Base-by-base conservation (phyloP, 2,113 vertebrate species). In the Actenoides hombroni region DNA sequence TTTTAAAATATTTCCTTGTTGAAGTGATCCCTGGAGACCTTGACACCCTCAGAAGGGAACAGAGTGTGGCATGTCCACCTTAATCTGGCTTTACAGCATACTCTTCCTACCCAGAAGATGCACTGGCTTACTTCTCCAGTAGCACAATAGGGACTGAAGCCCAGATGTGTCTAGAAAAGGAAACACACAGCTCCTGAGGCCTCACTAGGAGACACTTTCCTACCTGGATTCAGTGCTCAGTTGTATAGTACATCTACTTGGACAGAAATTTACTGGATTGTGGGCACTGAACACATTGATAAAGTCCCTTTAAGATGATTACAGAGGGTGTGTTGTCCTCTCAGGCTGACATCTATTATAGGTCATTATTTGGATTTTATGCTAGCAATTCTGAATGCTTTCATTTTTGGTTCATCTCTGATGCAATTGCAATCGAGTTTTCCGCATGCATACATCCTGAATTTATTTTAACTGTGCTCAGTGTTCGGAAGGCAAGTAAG, bases 401-500 rank as follows among this genome's bases (percentile, higher is more conserved):
- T 68, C 83, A 78, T 67, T 92, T 95, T 76, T 84, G 80, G 44
- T 84, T 94, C 57, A 61, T 86, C 74, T 94, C 80, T 10, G 2
- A 79, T 84, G 74, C 3, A 0, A 57, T 77, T 94, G 74, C 86
- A 89, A 80, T 91, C 1, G 77, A 86, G 70, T 95, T 96, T 96
- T 96, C 95, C 0, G 0, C 94, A 87, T 89, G 95, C 91, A 87
- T 85, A 65, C 48, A 79, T 71, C 83, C 57, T 83, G 77, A 91
- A 89, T 94, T 92, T 94, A 92, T 92, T 94, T 93, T 87, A 95
- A 85, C 79, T 67, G 28, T 79, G 92, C 74, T 96, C 81, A 82
- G 39, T 80, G 86, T 82, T 94, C 79, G 86, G 74, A 87, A 92
- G 80, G 91, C 82, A 95, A 96, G 90, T 42, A 77, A 94, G 86